These are phyloP conservation scores for Oasisia sp. DNA, from an alignment of 2,888 invertebrate species.

Conservation along the genomic window DNA sequence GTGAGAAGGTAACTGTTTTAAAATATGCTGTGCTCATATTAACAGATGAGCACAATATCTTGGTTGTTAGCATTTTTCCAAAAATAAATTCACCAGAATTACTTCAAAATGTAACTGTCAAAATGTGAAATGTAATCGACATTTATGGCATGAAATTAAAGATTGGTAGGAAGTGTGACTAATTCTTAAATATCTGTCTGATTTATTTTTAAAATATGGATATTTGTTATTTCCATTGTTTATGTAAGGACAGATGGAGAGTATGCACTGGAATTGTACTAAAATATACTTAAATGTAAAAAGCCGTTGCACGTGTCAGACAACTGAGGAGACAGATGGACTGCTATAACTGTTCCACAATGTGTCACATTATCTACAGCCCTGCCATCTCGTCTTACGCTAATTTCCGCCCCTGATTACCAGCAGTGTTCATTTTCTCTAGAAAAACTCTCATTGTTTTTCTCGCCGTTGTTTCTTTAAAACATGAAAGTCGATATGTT, in stretches of 20 bases:
- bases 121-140: background rate
- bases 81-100: background rate
- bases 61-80: background rate
- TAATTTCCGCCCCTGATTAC: background rate
- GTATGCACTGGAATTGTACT: too few species aligned
- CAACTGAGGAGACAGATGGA: background rate
- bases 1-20: background rate
- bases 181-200: background rate
- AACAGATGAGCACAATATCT: background rate
- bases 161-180: background rate
- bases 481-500: background rate
- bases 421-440: constrained; percentile 1
- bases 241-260: too few species aligned
- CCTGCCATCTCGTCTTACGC: background rate
- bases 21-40: background rate
- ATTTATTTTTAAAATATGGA: background rate
- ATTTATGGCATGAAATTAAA: background rate
- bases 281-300: background rate
- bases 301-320: background rate
- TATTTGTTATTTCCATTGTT: too few species aligned
- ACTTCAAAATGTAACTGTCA: background rate
- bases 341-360: background rate
- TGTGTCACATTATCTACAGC: background rate
- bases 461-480: background rate
- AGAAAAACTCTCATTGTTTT: constrained; percentile 8